Evolutionary conservation across 2,888 invertebrate species (phyloP).

Genomic region (Mamestra brassicae): DNA sequence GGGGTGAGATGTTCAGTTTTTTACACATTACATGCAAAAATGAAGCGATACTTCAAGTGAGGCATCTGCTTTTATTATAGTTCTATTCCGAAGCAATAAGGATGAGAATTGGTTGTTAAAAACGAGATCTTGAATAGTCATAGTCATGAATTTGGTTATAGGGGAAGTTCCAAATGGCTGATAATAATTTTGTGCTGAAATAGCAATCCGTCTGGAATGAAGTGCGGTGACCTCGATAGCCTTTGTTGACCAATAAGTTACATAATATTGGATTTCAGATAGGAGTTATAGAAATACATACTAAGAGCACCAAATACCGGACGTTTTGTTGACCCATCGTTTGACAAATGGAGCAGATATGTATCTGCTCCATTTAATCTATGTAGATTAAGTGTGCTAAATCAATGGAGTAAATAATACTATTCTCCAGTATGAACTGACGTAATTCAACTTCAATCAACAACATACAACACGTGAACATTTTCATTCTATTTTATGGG

Average conservation of each 20-base stretch:
- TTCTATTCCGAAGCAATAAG: slow-evolving; percentile 27
- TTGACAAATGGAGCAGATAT: slow-evolving; percentile 16
- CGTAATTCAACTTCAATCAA: no score
- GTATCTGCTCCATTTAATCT: no score
- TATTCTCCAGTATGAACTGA: no score
- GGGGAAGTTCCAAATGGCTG: slow-evolving; percentile 29
- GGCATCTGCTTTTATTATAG: slow-evolving; percentile 45
- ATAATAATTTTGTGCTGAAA: slow-evolving; percentile 32
- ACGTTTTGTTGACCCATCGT: slow-evolving; percentile 8
- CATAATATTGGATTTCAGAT: slow-evolving; percentile 19
- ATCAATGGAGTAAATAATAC: background rate
- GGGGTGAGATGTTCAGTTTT: slow-evolving; percentile 68
- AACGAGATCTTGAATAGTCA: slow-evolving; percentile 3
- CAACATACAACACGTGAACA: no score
- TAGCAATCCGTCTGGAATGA: slow-evolving; percentile 16
- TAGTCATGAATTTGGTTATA: slow-evolving; percentile 33
- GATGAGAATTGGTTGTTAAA: slow-evolving; percentile 26
- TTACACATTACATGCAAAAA: slow-evolving; percentile 57
- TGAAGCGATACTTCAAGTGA: slow-evolving; percentile 50
- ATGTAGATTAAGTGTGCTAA: background rate
- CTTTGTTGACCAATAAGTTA: slow-evolving; percentile 16
- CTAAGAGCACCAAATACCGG: slow-evolving; percentile 16
- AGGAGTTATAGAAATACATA: background rate
- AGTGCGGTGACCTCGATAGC: slow-evolving; percentile 12
- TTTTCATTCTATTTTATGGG: no score